phyloP scores from a whole-genome alignment of 2,888 invertebrate genomes.

The Periphyllus acericola region DNA sequence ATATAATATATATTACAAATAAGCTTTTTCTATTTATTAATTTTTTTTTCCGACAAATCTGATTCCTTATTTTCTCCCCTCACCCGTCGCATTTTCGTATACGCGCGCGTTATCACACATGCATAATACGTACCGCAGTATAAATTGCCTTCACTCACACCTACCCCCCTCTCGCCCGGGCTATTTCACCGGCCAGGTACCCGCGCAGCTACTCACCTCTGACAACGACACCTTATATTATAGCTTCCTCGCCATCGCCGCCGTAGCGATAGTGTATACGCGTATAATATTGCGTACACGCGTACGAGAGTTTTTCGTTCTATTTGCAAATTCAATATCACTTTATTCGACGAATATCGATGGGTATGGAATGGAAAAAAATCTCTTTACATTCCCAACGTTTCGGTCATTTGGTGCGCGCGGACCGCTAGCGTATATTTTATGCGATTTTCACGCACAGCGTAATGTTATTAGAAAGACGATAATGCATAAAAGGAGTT shows the following conservation, averaged over 20 bases:
- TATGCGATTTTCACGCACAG: not conserved
- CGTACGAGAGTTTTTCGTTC: slow-evolving; percentile 24
- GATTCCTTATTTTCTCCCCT: not conserved
- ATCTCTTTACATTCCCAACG: not conserved
- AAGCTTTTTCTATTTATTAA: too few species aligned
- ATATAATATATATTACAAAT: too few species aligned
- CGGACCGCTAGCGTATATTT: not conserved
- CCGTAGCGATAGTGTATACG: too few species aligned
- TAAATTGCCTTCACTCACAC: not conserved
- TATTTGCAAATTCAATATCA: slow-evolving; percentile 35
- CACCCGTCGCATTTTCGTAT: not conserved
- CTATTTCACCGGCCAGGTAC: too few species aligned
- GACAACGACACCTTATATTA: not conserved
- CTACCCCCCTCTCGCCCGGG: too few species aligned
- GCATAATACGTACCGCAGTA: not conserved
- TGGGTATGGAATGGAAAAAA: not conserved
- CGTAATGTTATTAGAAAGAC: too few species aligned
- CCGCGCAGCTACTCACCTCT: too few species aligned
- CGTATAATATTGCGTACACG: not conserved
- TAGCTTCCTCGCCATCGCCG: not conserved
- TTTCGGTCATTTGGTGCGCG: slow-evolving; percentile 12
- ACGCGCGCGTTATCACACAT: not conserved
- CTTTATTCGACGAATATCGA: slow-evolving; percentile 15
- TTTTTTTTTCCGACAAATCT: not conserved
- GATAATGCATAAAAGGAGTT: too few species aligned